Conservation (phyloP, 2,113 vertebrate species). For the Phyllostomus discolor region DNA sequence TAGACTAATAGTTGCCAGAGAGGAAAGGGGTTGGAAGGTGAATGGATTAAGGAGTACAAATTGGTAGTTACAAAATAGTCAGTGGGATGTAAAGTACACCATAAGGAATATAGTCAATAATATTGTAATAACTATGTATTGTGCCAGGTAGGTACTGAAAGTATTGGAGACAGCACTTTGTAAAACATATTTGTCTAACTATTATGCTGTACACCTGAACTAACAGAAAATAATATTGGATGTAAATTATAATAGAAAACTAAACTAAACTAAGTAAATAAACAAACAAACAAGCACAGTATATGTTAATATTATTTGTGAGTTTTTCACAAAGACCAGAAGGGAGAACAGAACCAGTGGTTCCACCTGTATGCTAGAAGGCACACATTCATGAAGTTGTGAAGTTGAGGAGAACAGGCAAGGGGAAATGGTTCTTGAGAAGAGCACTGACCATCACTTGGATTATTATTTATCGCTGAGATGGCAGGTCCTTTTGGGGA, state of each 20-base stretch:
- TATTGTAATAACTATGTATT: background rate
- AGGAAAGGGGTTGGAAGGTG: background rate
- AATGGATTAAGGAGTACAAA: background rate
- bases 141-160: background rate
- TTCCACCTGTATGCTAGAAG: background rate
- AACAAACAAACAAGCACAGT: background rate
- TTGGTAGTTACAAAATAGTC: background rate
- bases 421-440: background rate
- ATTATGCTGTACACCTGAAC: background rate
- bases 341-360: background rate
- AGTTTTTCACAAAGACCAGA: conserved; percentile 46
- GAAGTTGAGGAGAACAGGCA: background rate
- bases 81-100: background rate
- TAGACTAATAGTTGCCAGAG: background rate
- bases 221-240: background rate
- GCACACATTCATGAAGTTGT: background rate
- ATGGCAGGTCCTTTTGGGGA: background rate
- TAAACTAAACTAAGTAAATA: background rate
- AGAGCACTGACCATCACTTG: background rate
- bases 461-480: background rate
- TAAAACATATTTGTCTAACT: background rate
- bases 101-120: background rate
- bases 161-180: background rate
- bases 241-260: background rate
- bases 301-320: background rate